Conservation (phyloP, 1,140 invertebrate species). For the Danaus plexippus region DNA sequence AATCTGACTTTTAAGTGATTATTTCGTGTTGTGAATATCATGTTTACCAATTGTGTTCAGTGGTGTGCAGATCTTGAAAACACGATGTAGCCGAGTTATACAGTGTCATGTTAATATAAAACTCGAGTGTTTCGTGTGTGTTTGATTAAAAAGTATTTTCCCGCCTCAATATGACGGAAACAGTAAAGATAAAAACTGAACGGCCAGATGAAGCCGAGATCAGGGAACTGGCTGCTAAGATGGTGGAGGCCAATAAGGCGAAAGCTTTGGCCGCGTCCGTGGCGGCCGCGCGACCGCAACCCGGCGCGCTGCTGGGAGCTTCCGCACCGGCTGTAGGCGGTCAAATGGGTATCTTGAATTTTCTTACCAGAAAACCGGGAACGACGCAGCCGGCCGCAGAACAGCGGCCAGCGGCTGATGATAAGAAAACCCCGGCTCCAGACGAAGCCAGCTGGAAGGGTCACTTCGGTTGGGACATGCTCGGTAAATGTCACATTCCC, state of each 20-base stretch:
- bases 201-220: slow-evolving; percentile 89
- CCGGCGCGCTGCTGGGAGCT: slow-evolving; percentile 54
- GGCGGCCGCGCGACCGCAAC: slow-evolving; percentile 50
- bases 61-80: slow-evolving; percentile 4
- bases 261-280: slow-evolving; percentile 73
- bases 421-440: slow-evolving; percentile 71
- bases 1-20: slow-evolving; percentile 55
- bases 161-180: slow-evolving; percentile 46
- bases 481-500: slow-evolving; percentile 89
- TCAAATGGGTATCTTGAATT: slow-evolving; percentile 75
- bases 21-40: slow-evolving; percentile 38
- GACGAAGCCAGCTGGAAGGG: slow-evolving; percentile 88
- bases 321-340: slow-evolving; percentile 52
- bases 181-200: slow-evolving; percentile 82
- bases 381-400: slow-evolving; percentile 37
- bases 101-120: slow-evolving; percentile 16
- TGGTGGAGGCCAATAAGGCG: slow-evolving; percentile 87
- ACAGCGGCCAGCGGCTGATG: slow-evolving; percentile 38
- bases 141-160: slow-evolving; percentile 7
- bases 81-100: slow-evolving; percentile 46
- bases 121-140: slow-evolving; percentile 9
- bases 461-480: slow-evolving; percentile 90
- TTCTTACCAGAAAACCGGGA: slow-evolving; percentile 68
- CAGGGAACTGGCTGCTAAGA: slow-evolving; percentile 85
- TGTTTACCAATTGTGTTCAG: slow-evolving; percentile 43